Evolutionary conservation across 2,888 invertebrate genomes (phyloP).

Genomic region (Thelaira solivaga): DNA sequence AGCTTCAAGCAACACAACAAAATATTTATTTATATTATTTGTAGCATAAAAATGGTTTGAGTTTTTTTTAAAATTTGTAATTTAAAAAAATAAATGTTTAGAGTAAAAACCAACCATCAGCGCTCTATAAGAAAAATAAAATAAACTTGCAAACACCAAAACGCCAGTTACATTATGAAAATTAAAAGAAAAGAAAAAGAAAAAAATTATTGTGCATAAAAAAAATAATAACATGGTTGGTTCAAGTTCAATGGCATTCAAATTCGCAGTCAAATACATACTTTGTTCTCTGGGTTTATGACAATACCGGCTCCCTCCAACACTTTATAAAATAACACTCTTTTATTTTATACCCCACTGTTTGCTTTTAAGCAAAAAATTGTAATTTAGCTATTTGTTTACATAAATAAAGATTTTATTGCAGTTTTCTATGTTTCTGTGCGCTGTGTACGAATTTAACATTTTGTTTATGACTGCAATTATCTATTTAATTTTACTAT

Average conservation of each 20-base stretch:
- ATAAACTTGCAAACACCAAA: slow-evolving; percentile 5
- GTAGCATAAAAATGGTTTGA: neutral
- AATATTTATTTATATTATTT: neutral
- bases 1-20: slow-evolving; percentile 38
- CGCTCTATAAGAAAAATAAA: too few species aligned
- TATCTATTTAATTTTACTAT: slow-evolving; percentile 26
- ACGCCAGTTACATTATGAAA: slow-evolving; percentile 17
- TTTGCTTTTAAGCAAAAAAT: neutral
- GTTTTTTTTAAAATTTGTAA: slow-evolving; percentile 1
- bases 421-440: neutral
- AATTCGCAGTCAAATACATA: slow-evolving; percentile 57
- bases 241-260: slow-evolving; percentile 73
- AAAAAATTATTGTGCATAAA: neutral
- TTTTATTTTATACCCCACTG: slow-evolving; percentile 4
- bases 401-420: neutral
- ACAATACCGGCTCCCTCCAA: too few species aligned
- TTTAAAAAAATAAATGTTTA: slow-evolving; percentile 40
- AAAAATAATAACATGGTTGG: slow-evolving; percentile 58
- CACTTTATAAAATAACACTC: neutral
- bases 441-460: too few species aligned
- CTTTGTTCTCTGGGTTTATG: slow-evolving; percentile 16
- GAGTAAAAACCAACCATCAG: slow-evolving; percentile 12
- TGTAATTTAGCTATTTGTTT: neutral
- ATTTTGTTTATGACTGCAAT: slow-evolving; percentile 18
- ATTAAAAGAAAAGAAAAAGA: too few species aligned